Percentiles rank a stretch among this genome's conserved stretches.
phyloP scores from a whole-genome alignment of 2,113 vertebrate genomes.

The Pachyramphus minor region DNA sequence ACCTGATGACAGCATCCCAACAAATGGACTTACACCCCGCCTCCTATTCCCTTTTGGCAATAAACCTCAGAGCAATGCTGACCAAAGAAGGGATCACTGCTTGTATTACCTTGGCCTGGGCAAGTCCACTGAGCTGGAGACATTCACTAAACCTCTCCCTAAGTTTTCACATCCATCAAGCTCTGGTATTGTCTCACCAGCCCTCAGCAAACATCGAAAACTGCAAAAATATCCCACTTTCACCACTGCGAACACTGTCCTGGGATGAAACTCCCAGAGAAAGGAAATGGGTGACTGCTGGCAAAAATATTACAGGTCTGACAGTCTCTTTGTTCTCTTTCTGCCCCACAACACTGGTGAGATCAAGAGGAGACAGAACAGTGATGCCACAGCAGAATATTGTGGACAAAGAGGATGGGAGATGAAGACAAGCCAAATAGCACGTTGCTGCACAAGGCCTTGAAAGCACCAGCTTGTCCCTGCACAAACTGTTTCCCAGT shows the following conservation, averaged over 20 bases:
- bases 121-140: neutral
- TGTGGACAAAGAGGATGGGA: accelerated
- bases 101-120: neutral
- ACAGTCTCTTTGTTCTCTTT: neutral
- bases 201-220: neutral
- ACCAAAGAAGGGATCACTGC: neutral
- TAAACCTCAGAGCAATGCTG: neutral
- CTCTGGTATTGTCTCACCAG: neutral
- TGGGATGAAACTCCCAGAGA: neutral
- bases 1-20: neutral
- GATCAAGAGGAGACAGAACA: neutral
- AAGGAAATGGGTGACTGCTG: neutral
- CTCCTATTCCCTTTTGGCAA: neutral
- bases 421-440: neutral
- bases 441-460: neutral
- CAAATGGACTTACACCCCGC: neutral
- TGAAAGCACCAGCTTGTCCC: neutral
- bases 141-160: neutral
- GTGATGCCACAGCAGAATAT: neutral
- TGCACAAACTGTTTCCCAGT: neutral
- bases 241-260: neutral
- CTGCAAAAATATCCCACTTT: neutral
- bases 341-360: neutral
- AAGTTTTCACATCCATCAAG: neutral
- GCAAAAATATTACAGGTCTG: neutral